Base-by-base conservation (phyloP, 1,140 invertebrate species). In the Drosophila azteca region DNA sequence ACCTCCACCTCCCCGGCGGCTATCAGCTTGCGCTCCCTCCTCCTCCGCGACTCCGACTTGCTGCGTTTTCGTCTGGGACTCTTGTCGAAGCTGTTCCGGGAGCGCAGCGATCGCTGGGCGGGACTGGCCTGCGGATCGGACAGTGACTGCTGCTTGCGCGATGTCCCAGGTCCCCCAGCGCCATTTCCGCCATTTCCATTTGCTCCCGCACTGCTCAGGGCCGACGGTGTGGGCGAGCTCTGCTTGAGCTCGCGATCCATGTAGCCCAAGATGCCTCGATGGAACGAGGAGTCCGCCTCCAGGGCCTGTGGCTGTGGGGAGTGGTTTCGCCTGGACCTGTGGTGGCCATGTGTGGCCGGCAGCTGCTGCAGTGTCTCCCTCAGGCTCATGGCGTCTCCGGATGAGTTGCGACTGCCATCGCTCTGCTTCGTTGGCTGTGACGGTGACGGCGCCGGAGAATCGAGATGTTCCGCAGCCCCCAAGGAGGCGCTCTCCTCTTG, bases 71-170 rank as follows among this genome's bases (percentile, higher is more conserved):
- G 78, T 5, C 91, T 83, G n/a, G 91, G 91, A 87, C 91, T 92
- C 70, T 92, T 92, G 46, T 92, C 91, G 31, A 91, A 76, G 52
- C 89, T 92, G 57, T 76, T 90, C 39, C 91, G 63, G 20, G 85
- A 91, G 24, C 91, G 89, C 54, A 89, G 51, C 39, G 91, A 92
- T 26, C 90, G 77, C 77, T 92, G 91, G 8, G 91, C 91, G 24
- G 91, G 91, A 91, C 91, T 92, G 5, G 91, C 88, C 65, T 91
- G 90, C 4, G 91, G 91, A 79, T 92, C 91, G 1, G 91, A 92
- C 8, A 91, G 66, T 3, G 91, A 91, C 48, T 91, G 91, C 49
- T 90, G 68, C 43, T 92, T 92, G 26, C 85, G 79, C 2, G 74
- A 75, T 6, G 74, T 79, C 3, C 71, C 82, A 11, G 60, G 64